A percentile compares a stretch with the other conserved stretches of the same genome.
phyloP scores from a whole-genome alignment of 2,113 vertebrate species.

The Potamarius usumacintae region DNA sequence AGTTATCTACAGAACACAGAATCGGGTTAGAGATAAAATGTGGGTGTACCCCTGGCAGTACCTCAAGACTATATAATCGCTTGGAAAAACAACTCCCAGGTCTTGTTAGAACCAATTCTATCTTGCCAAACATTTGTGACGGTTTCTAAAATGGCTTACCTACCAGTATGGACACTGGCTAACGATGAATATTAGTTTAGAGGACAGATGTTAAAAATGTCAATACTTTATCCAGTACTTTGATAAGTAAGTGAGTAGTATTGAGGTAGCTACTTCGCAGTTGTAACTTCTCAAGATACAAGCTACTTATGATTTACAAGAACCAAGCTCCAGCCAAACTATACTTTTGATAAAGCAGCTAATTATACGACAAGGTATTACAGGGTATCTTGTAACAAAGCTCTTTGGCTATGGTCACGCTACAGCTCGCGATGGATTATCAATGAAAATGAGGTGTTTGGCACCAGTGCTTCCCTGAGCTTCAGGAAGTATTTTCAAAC shows the following conservation, averaged over 20 bases:
- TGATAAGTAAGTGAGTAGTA: background rate
- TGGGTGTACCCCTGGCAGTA: background rate
- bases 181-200: background rate
- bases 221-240: too few relatives aligned
- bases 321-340: background rate
- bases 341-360: background rate
- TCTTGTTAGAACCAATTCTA: background rate
- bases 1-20: background rate
- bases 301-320: background rate
- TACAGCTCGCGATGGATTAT: too few relatives aligned
- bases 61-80: background rate
- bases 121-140: background rate
- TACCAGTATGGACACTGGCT: background rate
- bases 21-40: background rate
- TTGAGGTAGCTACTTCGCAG: background rate
- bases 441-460: too few relatives aligned
- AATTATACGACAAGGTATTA: background rate
- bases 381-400: background rate
- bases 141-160: background rate
- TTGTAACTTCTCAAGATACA: background rate
- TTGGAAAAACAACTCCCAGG: background rate
- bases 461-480: too few relatives aligned
- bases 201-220: background rate
- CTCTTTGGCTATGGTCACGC: background rate
- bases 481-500: too few relatives aligned